Conservation (phyloP, 2,113 vertebrate genomes). For the Cyanoliseus patagonus region DNA sequence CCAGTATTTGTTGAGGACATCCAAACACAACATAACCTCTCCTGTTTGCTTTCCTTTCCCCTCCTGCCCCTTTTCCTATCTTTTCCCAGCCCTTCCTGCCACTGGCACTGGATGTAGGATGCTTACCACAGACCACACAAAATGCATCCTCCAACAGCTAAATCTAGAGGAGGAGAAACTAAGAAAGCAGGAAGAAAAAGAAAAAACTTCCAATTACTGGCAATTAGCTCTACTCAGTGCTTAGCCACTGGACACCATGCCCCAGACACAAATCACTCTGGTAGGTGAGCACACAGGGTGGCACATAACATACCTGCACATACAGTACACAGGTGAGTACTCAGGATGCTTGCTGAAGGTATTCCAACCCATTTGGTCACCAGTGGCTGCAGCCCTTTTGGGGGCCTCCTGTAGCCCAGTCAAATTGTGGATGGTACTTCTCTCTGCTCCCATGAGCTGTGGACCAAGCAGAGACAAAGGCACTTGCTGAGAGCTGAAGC, state of each 20-base stretch:
- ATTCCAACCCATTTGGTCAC: not conserved
- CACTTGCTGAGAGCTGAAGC: not conserved
- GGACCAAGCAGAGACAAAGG: not conserved
- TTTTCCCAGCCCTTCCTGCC: conserved; percentile 4
- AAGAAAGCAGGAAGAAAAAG: conserved; percentile 11
- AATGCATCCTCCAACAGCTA: conserved; percentile 45
- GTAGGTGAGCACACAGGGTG: not conserved
- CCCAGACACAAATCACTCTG: conserved; percentile 19
- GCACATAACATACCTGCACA: not conserved
- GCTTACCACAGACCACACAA: conserved; percentile 12
- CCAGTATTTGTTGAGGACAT: not conserved
- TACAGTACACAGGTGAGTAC: not conserved
- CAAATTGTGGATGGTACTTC: not conserved
- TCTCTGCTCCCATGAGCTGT: not conserved
- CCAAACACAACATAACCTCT: not conserved
- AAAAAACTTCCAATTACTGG: conserved; percentile 1
- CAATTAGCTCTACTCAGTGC: conserved; percentile 60
- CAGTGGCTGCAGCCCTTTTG: not conserved
- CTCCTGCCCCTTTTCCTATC: not conserved
- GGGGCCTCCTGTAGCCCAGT: not conserved
- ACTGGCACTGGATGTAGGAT: not conserved
- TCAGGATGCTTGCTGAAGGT: not conserved
- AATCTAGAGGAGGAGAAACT: conserved; percentile 23
- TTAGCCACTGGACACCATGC: not conserved
- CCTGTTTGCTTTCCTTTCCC: not conserved